These are phyloP conservation scores for Trissolcus japonicus DNA, from an alignment of 2,888 invertebrate genomes.

Conservation along the genomic window DNA sequence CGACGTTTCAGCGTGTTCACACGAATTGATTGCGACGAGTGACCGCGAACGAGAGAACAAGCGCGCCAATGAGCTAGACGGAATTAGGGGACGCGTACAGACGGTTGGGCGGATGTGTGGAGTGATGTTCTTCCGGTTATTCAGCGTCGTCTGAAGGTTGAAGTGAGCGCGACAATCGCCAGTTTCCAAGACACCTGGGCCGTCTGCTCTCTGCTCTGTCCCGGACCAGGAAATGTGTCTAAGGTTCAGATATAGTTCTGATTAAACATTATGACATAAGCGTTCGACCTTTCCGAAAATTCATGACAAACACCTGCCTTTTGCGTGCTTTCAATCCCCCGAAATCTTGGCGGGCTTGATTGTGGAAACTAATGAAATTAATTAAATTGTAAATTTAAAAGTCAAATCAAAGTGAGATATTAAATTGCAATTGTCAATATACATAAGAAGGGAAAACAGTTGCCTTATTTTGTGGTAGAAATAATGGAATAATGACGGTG, in stretches of 20 bases:
- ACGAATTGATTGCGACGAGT: slow-evolving; percentile 49
- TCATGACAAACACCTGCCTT: slow-evolving; percentile 41
- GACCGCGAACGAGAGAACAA: slow-evolving; percentile 55
- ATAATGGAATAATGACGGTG: not conserved
- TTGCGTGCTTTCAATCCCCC: not conserved
- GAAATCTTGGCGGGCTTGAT: no score
- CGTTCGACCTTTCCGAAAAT: slow-evolving; percentile 29
- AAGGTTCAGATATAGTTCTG: slow-evolving; percentile 51
- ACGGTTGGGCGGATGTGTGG: slow-evolving; percentile 74
- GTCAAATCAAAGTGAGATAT: no score
- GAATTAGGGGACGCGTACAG: slow-evolving; percentile 72
- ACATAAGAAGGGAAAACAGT: no score
- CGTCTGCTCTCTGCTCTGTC: slow-evolving; percentile 40
- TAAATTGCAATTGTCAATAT: no score
- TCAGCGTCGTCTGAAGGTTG: slow-evolving; percentile 71
- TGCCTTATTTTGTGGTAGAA: no score
- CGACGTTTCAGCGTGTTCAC: slow-evolving; percentile 17
- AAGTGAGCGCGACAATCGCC: slow-evolving; percentile 55
- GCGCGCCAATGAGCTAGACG: slow-evolving; percentile 63
- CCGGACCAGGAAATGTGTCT: slow-evolving; percentile 54
- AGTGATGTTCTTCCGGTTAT: slow-evolving; percentile 75
- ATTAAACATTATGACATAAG: slow-evolving; percentile 49
- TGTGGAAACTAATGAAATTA: no score
- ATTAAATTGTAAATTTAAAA: no score
- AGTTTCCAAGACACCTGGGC: slow-evolving; percentile 60